phyloP scores from a whole-genome alignment of 1,140 invertebrate species.

The Euborellia annulipes region DNA sequence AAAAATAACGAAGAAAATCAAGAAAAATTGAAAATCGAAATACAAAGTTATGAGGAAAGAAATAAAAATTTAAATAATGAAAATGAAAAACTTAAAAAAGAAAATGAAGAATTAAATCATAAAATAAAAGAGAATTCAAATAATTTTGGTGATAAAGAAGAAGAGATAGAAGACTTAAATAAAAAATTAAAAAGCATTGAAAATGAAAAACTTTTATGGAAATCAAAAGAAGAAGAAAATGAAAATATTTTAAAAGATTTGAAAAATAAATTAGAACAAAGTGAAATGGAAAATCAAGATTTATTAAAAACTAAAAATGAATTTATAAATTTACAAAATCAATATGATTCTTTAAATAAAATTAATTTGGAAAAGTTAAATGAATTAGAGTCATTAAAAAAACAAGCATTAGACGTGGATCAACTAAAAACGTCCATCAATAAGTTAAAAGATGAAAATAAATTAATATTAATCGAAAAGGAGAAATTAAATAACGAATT shows the following conservation, averaged over 20 bases:
- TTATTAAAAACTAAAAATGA: conserved; percentile 18
- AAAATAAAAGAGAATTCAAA: too few relatives aligned
- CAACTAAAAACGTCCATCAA: conserved; percentile 1
- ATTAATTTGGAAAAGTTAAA: conserved; percentile 12
- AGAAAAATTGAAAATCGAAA: too few relatives aligned
- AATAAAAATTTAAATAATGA: too few relatives aligned
- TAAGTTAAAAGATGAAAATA: conserved; percentile 1
- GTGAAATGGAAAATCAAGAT: conserved; percentile 17
- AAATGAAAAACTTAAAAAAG: too few relatives aligned
- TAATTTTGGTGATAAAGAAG: too few relatives aligned
- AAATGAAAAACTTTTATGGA: too few relatives aligned
- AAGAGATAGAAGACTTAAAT: too few relatives aligned
- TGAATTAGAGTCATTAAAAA: not conserved
- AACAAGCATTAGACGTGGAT: not conserved
- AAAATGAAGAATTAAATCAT: too few relatives aligned
- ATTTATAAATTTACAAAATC: conserved; percentile 20
- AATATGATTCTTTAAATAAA: conserved; percentile 19
- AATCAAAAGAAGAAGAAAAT: conserved; percentile 12
- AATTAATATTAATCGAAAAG: not conserved
- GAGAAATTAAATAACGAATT: not conserved
- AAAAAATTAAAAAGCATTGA: too few relatives aligned
- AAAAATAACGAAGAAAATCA: too few relatives aligned
- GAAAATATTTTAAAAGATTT: conserved; percentile 13
- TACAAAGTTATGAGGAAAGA: too few relatives aligned
- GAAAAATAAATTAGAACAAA: conserved; percentile 11